phyloP scores from a whole-genome alignment of 2,113 vertebrate species.

The Carassius gibelio region DNA sequence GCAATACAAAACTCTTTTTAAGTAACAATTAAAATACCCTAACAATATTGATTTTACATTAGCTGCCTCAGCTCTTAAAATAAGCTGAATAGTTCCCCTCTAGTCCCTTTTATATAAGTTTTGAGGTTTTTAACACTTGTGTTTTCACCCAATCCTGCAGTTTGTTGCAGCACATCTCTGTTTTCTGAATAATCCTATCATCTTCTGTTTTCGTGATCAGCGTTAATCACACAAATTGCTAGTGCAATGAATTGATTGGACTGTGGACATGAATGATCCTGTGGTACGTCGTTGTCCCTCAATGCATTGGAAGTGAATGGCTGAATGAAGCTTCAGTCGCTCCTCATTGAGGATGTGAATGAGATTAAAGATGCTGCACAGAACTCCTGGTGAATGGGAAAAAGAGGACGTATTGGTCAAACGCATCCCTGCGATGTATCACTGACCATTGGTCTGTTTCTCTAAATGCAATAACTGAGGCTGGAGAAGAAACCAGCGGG shows the following conservation, averaged over 20 bases:
- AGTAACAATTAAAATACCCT: slow-evolving; percentile 11
- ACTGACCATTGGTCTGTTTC: background rate
- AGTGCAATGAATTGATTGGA: background rate
- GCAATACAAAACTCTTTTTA: background rate
- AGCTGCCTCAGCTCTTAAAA: background rate
- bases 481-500: too few relatives aligned
- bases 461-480: background rate
- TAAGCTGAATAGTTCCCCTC: background rate
- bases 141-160: background rate
- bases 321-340: slow-evolving; percentile 1
- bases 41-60: slow-evolving; percentile 9
- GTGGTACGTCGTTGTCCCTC: background rate
- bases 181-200: background rate
- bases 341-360: slow-evolving; percentile 1
- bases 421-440: slow-evolving; percentile 50
- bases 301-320: background rate
- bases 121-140: background rate
- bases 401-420: slow-evolving; percentile 58
- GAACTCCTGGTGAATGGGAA: slow-evolving; percentile 49
- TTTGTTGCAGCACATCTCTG: background rate
- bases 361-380: slow-evolving; percentile 2
- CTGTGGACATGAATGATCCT: background rate
- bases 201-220: background rate
- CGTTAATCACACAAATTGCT: background rate
- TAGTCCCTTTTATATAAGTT: background rate